phyloP scores from a whole-genome alignment of 2,113 vertebrate genomes.

The Vicugna pacos region DNA sequence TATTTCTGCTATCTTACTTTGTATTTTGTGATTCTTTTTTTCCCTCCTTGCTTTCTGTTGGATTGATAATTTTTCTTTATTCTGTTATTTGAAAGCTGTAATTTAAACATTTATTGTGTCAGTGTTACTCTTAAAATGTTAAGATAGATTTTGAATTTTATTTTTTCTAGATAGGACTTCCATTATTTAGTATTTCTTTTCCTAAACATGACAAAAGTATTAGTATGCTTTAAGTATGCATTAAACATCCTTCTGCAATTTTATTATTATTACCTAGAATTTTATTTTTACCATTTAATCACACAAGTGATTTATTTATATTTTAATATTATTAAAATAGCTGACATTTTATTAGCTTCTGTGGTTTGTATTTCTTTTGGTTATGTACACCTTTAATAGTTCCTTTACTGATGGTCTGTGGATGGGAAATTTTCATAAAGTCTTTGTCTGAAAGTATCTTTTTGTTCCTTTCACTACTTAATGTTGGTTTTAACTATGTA shows the following conservation, averaged over 20 bases:
- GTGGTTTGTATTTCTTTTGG: background rate
- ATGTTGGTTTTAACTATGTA: background rate
- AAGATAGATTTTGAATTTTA: background rate
- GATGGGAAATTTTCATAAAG: background rate
- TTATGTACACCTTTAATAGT: background rate
- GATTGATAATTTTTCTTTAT: background rate
- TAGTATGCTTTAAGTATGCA: background rate
- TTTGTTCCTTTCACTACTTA: background rate
- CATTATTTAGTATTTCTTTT: background rate
- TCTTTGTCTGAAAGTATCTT: background rate
- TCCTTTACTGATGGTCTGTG: background rate
- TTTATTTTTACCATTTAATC: background rate
- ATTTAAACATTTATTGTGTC: background rate
- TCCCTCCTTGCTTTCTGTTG: background rate
- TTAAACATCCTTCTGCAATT: background rate
- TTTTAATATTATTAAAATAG: background rate
- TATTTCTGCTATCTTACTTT: background rate
- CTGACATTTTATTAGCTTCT: background rate
- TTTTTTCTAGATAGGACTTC: background rate
- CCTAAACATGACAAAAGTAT: background rate
- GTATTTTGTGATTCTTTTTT: background rate
- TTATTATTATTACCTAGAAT: background rate
- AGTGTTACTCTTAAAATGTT: background rate
- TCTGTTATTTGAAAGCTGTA: background rate
- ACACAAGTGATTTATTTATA: background rate